Evolutionary conservation across 1,140 invertebrate genomes (phyloP), one percentile per base, ranked within the genome.

Genomic region (Conus betulinus): DNA sequence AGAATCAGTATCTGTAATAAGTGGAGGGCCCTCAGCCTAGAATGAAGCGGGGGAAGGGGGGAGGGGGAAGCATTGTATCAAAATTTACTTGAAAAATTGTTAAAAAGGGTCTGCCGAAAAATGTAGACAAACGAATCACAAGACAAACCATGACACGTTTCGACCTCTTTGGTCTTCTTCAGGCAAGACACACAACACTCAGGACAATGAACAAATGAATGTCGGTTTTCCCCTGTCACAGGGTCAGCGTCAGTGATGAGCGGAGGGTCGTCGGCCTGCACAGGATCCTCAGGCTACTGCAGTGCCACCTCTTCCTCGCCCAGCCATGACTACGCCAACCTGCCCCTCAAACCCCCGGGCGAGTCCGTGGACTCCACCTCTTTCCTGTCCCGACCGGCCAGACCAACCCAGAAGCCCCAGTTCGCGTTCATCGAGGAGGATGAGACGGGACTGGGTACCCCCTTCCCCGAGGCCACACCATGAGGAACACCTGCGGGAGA

Each of bases 401-500:
- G 74, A 10, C 63, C 57, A 23, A 23, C 17, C 51, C 63, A 85
- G 25, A 60, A 23, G n/a, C 63, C 88, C 15, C 39, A n/a, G 8
- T 78, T 89, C 25, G n/a, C 82, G 0, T 88, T 20, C 81, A 82
- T 87, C 27, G 87, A 90, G 53, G 85, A 74, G 20, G 51, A 81
- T 52, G 25, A 27, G 5, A 5, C 39, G n/a, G 71, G 55, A 25
- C 10, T 20, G 5, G 23, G 53, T 74, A 0, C 57, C 87, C 23
- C 51, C 81, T 39, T 78, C 83, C n/a, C 87, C 84, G 13, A 57
- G 88, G 57, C 87, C 78, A 25, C 88, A 87, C 25, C 84, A 60
- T 27, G 89, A 90, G 15, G 89, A 90, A 20, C 89, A 90, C 79
- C 86, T 90, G 55, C n/a, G n/a, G 52, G 89, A 88, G 53, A 90